Evolutionary conservation across 2,888 invertebrate species (phyloP).

Genomic region (Cryptophagus acutangulus): DNA sequence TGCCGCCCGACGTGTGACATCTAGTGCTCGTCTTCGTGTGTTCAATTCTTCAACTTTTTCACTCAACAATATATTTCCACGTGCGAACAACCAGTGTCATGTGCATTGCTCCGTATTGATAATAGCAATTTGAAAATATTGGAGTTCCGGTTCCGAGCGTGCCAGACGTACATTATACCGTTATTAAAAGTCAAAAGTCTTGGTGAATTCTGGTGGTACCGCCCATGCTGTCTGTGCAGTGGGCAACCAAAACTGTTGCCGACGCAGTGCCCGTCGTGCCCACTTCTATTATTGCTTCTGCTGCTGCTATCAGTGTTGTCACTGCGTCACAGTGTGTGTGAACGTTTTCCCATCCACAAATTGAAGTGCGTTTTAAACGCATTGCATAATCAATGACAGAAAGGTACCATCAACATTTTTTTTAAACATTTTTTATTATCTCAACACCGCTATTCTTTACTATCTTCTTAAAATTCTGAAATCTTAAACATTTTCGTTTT

Average conservation of each 20-base stretch:
- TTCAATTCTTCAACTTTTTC: conserved; percentile 11
- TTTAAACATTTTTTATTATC: background rate
- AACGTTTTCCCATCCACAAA: conserved; percentile 12
- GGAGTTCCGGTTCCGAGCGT: conserved; percentile 15
- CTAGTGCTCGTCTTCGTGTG: conserved; percentile 21
- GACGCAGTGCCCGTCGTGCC: conserved; percentile 14
- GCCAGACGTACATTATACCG: conserved; percentile 12
- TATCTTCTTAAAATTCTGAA: no score
- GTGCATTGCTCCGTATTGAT: conserved; percentile 11
- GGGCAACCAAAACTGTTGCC: conserved; percentile 14
- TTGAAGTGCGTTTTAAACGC: conserved; percentile 32
- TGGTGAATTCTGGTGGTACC: conserved; percentile 11
- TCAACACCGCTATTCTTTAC: no score
- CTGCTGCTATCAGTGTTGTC: conserved; percentile 13
- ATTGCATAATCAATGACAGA: conserved; percentile 41
- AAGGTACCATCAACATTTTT: conserved; percentile 34
- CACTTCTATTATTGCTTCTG: conserved; percentile 5
- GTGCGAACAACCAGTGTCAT: conserved; percentile 8
- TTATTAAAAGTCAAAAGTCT: conserved; percentile 3
- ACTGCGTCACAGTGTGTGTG: conserved; percentile 14
- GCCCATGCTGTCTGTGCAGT: conserved; percentile 14
- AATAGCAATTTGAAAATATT: conserved; percentile 13
- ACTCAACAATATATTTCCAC: no score
- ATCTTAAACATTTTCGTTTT: no score
- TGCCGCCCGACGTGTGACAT: conserved; percentile 7